Percentiles rank a stretch among this genome's conserved stretches.
phyloP scores from a whole-genome alignment of 2,888 invertebrate species.

The Marasmarcha lunaedactyla region DNA sequence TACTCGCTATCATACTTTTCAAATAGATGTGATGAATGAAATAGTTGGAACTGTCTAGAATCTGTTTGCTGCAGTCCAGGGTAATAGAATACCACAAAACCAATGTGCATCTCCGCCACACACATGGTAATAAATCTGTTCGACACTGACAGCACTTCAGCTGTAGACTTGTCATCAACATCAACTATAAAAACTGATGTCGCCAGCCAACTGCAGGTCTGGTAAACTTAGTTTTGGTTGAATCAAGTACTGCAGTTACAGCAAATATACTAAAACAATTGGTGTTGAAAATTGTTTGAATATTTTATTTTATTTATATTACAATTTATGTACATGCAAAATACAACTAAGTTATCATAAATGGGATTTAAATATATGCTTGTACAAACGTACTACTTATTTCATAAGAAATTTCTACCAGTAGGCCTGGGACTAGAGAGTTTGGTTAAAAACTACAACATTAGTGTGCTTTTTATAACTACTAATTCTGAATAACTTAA shows the following conservation, averaged over 20 bases:
- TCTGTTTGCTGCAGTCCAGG: slow-evolving; percentile 89
- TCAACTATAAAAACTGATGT: slow-evolving; percentile 80
- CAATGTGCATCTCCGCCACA: slow-evolving; percentile 50
- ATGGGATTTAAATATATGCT: too few species aligned
- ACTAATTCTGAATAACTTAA: too few species aligned
- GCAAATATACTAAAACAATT: slow-evolving; percentile 96
- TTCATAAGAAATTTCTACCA: too few species aligned
- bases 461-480: too few species aligned
- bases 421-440: too few species aligned
- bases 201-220: slow-evolving; percentile 85
- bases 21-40: slow-evolving; percentile 85
- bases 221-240: slow-evolving; percentile 88
- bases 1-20: slow-evolving; percentile 88
- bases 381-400: too few species aligned
- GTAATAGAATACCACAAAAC: slow-evolving; percentile 79
- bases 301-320: too few species aligned
- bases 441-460: too few species aligned
- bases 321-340: too few species aligned
- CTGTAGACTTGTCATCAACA: slow-evolving; percentile 47
- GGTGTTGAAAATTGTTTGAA: slow-evolving; percentile 60
- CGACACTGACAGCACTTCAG: slow-evolving; percentile 43
- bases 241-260: slow-evolving; percentile 85
- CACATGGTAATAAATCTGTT: slow-evolving; percentile 55
- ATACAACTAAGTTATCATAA: too few species aligned
- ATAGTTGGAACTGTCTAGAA: slow-evolving; percentile 86